These are phyloP conservation scores for Arctia plantaginis DNA, from an alignment of 2,888 invertebrate genomes.

Conservation along the genomic window DNA sequence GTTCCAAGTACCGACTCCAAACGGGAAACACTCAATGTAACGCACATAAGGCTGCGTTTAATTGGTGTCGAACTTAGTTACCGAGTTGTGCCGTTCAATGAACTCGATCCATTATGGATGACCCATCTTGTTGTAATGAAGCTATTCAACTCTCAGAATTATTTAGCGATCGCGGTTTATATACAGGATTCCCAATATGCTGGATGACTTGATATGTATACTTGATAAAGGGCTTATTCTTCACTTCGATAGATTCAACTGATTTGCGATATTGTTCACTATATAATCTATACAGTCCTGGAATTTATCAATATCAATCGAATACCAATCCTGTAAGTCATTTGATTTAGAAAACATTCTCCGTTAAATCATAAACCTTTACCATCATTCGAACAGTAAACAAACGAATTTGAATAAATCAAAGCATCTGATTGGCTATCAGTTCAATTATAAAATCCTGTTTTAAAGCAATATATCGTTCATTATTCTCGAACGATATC, in stretches of 20 bases:
- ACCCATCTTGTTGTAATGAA: conserved; percentile 71
- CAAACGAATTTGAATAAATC: conserved; percentile 23
- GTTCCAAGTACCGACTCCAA: conserved; percentile 37
- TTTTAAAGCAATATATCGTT: conserved; percentile 45
- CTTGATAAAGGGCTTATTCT: neutral
- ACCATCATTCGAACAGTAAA: conserved; percentile 5
- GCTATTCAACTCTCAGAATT: conserved; percentile 67
- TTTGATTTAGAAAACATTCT: neutral
- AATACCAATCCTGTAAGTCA: neutral
- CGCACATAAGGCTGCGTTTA: conserved; percentile 67
- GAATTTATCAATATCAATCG: neutral
- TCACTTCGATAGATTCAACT: neutral
- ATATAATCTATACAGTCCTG: no score
- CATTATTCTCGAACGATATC: conserved; percentile 48
- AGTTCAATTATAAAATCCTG: conserved; percentile 45
- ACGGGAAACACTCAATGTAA: conserved; percentile 36
- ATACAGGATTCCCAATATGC: conserved; percentile 20
- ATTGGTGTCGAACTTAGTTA: conserved; percentile 73
- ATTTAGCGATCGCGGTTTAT: conserved; percentile 44
- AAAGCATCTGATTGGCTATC: conserved; percentile 25
- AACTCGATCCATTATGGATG: conserved; percentile 72
- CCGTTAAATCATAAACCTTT: neutral
- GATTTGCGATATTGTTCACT: neutral
- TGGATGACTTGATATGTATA: neutral
- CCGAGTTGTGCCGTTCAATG: conserved; percentile 56